Percentiles rank a stretch among this genome's conserved stretches.
Conservation (phyloP, 2,888 invertebrate genomes). For the Tetragnatha montana region DNA sequence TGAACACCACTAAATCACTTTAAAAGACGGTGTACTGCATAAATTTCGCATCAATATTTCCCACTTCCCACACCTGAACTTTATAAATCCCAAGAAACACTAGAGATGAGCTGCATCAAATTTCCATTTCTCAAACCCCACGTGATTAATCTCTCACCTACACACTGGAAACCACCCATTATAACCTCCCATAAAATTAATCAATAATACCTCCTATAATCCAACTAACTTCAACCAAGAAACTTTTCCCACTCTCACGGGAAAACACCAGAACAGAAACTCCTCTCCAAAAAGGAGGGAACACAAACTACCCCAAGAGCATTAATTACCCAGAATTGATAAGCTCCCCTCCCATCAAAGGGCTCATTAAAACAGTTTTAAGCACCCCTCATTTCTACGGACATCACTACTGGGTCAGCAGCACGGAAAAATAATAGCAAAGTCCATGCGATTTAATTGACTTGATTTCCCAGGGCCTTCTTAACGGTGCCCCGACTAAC, state of each 20-base stretch:
- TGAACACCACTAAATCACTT: too few species aligned
- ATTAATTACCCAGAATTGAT: not conserved
- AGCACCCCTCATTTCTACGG: not conserved
- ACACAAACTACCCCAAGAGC: not conserved
- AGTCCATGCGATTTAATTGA: too few species aligned
- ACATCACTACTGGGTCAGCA: not conserved
- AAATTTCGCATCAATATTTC: too few species aligned
- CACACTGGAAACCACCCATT: not conserved
- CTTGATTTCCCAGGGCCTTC: conserved; percentile 19
- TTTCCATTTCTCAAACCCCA: too few species aligned
- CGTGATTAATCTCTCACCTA: too few species aligned
- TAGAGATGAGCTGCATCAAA: too few species aligned
- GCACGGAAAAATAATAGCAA: not conserved
- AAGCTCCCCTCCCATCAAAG: not conserved
- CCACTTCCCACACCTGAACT: too few species aligned
- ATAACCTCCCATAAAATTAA: not conserved
- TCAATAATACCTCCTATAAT: not conserved
- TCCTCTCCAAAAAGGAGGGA: not conserved
- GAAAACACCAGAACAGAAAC: not conserved
- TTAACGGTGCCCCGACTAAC: conserved; percentile 20
- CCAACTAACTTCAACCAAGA: not conserved
- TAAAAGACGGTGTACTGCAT: too few species aligned
- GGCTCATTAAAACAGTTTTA: not conserved
- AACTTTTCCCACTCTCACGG: not conserved
- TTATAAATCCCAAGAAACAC: too few species aligned